Evolutionary conservation across 2,113 vertebrate species (phyloP).

Genomic region (Cyphomyrus plagiostoma): DNA sequence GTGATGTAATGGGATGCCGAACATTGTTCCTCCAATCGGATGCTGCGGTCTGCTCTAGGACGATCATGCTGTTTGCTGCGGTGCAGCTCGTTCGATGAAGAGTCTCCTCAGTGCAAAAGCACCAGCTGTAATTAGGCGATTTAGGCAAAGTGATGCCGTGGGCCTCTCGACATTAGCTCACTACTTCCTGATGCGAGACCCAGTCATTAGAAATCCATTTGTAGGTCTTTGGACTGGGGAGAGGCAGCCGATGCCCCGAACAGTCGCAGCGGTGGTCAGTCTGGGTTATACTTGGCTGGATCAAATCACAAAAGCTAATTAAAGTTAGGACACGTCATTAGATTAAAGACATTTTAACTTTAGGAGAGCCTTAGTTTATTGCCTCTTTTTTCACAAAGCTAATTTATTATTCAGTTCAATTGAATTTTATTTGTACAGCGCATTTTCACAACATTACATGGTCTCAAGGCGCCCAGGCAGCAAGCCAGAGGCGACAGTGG

Average conservation of each 20-base stretch:
- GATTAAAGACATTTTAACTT: background rate
- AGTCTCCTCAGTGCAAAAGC: background rate
- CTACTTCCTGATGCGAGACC: too few species aligned
- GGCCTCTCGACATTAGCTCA: background rate
- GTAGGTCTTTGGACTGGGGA: background rate
- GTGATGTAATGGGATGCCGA: background rate
- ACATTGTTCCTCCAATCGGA: background rate
- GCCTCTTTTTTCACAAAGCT: background rate
- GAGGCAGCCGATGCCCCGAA: background rate
- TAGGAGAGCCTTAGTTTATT: background rate
- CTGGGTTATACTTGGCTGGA: background rate
- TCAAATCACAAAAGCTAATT: background rate
- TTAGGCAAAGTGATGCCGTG: background rate
- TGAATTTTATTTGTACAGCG: background rate
- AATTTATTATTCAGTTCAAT: background rate
- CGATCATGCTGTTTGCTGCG: background rate
- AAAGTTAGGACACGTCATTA: background rate
- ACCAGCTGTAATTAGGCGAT: background rate
- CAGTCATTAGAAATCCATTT: slow-evolving; percentile 7
- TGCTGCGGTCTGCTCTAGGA: background rate
- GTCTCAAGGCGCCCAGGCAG: background rate
- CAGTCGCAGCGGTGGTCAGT: background rate
- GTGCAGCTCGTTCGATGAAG: background rate
- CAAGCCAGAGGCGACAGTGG: background rate
- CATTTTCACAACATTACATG: background rate